Evolutionary conservation across 37 sponge, comb jelly and placozoan genomes (phyloP).

Genomic region (Aplysina aerophoba): DNA sequence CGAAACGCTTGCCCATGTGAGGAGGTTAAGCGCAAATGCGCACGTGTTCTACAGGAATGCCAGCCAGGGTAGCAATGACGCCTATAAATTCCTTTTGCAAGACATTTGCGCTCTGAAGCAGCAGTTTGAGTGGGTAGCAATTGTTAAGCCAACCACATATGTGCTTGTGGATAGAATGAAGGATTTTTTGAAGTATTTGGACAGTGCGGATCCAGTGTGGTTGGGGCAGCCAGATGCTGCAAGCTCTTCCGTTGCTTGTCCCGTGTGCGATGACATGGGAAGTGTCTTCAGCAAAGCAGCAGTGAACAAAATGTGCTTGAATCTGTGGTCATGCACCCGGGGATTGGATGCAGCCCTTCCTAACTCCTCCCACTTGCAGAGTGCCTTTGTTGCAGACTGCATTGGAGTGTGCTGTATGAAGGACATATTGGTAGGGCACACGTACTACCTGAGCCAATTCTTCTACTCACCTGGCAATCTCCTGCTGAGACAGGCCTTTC

Average conservation of each 20-base stretch:
- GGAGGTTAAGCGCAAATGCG: no score
- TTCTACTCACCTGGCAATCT: neutral
- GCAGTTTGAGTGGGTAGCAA: conserved; percentile 7
- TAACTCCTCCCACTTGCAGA: no score
- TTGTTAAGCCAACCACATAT: conserved; percentile 7
- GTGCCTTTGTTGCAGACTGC: no score
- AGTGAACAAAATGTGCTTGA: neutral
- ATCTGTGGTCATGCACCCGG: neutral
- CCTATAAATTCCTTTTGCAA: no score
- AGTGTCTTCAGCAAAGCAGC: neutral
- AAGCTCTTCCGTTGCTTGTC: neutral
- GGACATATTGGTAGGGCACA: no score
- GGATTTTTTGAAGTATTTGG: neutral
- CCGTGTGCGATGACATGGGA: neutral
- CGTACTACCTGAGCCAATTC: neutral
- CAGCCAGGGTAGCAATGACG: no score
- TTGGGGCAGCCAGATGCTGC: neutral
- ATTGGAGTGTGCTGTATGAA: no score
- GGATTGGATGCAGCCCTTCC: no score
- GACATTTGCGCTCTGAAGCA: no score
- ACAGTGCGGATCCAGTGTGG: neutral
- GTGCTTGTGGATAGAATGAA: neutral
- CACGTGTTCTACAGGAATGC: no score
- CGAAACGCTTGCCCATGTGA: no score
- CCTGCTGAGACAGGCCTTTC: neutral